A percentile compares a stretch with the other conserved stretches of the same genome.
Conservation (phyloP, 2,113 vertebrate species). For the Sinocyclocheilus rhinocerous region DNA sequence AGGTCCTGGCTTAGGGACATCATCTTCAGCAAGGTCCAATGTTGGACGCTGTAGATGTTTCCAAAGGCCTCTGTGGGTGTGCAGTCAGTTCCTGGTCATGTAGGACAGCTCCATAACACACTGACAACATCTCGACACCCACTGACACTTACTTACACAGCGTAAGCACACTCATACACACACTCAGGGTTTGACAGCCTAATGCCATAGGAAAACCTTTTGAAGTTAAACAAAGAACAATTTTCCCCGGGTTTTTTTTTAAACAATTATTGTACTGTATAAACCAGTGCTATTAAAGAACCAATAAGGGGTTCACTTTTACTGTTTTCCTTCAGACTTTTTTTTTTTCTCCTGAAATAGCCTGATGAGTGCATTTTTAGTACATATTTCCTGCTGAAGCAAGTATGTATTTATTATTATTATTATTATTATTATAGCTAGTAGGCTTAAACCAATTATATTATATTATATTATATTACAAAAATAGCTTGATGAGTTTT, state of each 20-base stretch:
- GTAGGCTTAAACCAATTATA: not conserved
- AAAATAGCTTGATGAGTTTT: no score
- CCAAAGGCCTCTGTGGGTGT: not conserved
- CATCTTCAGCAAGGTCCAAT: slow-evolving; percentile 1
- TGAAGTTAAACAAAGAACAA: not conserved
- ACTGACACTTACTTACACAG: not conserved
- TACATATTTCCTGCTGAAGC: no score
- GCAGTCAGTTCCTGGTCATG: not conserved
- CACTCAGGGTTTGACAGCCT: not conserved
- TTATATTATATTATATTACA: no score
- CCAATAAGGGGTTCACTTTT: no score
- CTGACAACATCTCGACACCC: slow-evolving; percentile 6
- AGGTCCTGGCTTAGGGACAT: slow-evolving; percentile 16
- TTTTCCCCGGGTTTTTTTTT: not conserved
- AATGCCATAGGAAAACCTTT: not conserved
- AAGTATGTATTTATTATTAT: no score
- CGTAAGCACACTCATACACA: not conserved
- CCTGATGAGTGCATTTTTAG: not conserved
- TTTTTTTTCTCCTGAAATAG: not conserved
- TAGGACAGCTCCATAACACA: slow-evolving; percentile 17
- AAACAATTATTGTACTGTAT: not conserved
- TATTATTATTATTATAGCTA: not conserved
- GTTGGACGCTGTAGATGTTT: slow-evolving; percentile 6
- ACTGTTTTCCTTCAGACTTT: not conserved
- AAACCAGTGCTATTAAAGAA: not conserved